A percentile compares a stretch with the other conserved stretches of the same genome.
These are phyloP conservation scores for Piscicola geometra DNA, from an alignment of 2,888 invertebrate species.

Conservation along the genomic window DNA sequence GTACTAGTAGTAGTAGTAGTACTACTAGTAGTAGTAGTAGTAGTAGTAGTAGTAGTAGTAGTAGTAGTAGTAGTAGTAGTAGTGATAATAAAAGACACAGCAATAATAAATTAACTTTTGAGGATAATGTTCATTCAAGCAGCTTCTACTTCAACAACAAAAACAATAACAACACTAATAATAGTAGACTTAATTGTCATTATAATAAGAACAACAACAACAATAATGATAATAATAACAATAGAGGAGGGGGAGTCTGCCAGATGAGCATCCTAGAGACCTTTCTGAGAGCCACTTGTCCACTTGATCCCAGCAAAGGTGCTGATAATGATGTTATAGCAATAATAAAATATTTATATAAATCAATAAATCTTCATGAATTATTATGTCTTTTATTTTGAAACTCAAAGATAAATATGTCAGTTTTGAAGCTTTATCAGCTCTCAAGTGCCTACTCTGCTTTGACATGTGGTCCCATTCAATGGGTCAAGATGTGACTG, in stretches of 20 bases:
- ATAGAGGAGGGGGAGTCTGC: not conserved
- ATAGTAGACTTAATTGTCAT: not conserved
- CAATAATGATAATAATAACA: not conserved
- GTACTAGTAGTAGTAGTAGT: not conserved
- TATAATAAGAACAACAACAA: not conserved
- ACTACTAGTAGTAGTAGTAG: too few species aligned
- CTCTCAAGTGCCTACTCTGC: too few species aligned
- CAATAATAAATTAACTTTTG: too few species aligned
- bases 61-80: not conserved
- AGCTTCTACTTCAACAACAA: not conserved
- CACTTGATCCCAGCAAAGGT: slow-evolving; percentile 31
- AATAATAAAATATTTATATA: too few species aligned
- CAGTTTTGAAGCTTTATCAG: too few species aligned
- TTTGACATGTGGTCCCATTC: too few species aligned
- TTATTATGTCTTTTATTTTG: too few species aligned
- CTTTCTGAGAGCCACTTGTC: slow-evolving; percentile 28
- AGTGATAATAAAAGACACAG: not conserved
- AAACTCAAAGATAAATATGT: too few species aligned
- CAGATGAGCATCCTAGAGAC: slow-evolving; percentile 30
- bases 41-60: not conserved
- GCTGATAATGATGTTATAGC: not conserved
- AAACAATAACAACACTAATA: not conserved
- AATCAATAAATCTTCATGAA: too few species aligned
- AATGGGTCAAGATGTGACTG: too few species aligned
- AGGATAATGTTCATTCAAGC: too few species aligned